These are phyloP conservation scores for Samia ricini DNA, from an alignment of 1,140 invertebrate genomes.

Conservation along the genomic window DNA sequence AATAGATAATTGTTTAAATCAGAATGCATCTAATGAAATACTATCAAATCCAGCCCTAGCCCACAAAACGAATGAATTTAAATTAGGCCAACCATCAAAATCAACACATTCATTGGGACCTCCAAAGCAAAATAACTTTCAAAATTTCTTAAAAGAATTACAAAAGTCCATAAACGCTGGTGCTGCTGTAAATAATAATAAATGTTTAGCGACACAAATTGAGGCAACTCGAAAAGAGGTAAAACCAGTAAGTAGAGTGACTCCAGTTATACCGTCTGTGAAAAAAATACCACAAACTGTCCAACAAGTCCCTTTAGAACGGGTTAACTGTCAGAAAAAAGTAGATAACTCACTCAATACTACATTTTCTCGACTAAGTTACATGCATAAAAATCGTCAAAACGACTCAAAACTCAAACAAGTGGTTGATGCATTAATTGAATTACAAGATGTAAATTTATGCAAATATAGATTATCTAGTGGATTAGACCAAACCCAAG, in stretches of 20 bases:
- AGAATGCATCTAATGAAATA: not conserved
- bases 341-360: conserved; percentile 56
- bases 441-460: conserved; percentile 11
- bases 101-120: not conserved
- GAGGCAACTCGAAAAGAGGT: conserved; percentile 19
- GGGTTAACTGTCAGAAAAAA: conserved; percentile 29
- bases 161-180: conserved; percentile 48
- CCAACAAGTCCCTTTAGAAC: conserved; percentile 28
- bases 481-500: not conserved
- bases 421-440: conserved; percentile 14
- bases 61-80: not conserved
- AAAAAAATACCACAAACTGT: conserved; percentile 30
- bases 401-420: conserved; percentile 35
- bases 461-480: not conserved
- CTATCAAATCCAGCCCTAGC: not conserved
- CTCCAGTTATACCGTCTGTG: conserved; percentile 12
- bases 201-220: not conserved
- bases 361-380: conserved; percentile 64
- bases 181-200: conserved; percentile 4
- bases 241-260: conserved; percentile 18
- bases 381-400: conserved; percentile 63
- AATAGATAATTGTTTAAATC: not conserved
- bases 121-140: conserved; percentile 14
- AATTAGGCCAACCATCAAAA: not conserved
- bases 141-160: conserved; percentile 49